Base-by-base conservation (phyloP, 2,113 vertebrate species). In the Mormyrus iriodes region DNA sequence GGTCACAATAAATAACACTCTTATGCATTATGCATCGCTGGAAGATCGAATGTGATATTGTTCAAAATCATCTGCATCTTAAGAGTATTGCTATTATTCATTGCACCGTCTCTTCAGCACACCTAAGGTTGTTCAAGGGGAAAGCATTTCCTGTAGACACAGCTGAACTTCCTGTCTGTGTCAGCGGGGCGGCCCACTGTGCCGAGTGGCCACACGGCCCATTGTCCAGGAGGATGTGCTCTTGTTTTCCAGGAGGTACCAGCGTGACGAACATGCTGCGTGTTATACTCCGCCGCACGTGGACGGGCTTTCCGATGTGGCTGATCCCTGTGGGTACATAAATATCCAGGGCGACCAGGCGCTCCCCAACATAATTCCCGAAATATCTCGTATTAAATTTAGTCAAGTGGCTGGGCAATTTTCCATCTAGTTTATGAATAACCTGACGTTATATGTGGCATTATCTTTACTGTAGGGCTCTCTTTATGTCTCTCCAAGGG, bases 281-380 rank as follows among this genome's bases (percentile, higher is more conserved):
- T 94, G 95, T 94, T 93, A 93, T 93, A 94, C 92, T 93, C 93
- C 79, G 92, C 94, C 93, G 61, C 94, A 94, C 95, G 93, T 86
- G 95, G 95, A 95, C 94, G 95, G 94, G 94, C 92, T 95, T 94
- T 93, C 92, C 91, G 44, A 48, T 48, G 39, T 95, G 92, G 94
- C 92, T 31, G 49, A 88, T 95, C 95, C 96, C 94, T 95, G 94
- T 96, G 94, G 94, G 94, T 96, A 95, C 95, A 95, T 95, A 95
- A 94, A 92, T 94, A 88, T 91, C 92, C 90, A 92, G 94, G 94
- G 94, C 93, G 92, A 93, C 92, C 93, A 90, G 90, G 90, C 91
- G 91, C 92, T 94, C 94, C 92, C 95, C 95, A 89, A 95, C 95
- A 95, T 95, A 96, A 95, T 94, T 31, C 95, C 94, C 96, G 96